These are phyloP conservation scores for Pinctada fucata DNA, from an alignment of 2,888 invertebrate species.

Conservation along the genomic window DNA sequence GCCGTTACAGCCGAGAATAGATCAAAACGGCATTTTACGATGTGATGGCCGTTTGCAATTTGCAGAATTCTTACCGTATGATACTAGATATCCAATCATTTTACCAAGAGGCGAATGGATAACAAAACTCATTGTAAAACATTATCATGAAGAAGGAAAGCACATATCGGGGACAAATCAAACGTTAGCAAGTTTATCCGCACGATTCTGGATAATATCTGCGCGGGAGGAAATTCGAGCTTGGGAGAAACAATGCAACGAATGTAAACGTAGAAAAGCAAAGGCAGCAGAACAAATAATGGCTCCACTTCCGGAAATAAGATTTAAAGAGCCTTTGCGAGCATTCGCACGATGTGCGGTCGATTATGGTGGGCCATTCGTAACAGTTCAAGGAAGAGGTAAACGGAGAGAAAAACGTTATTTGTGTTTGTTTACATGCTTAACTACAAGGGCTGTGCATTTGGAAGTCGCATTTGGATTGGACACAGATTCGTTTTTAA, in stretches of 20 bases:
- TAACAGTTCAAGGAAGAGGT: slow-evolving; percentile 42
- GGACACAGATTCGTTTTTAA: slow-evolving; percentile 47
- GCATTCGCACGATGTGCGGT: slow-evolving; percentile 35
- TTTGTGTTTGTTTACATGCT: slow-evolving; percentile 47
- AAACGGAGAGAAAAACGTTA: slow-evolving; percentile 17
- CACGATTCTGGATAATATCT: slow-evolving; percentile 41
- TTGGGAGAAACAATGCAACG: slow-evolving; percentile 31
- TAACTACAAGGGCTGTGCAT: slow-evolving; percentile 44
- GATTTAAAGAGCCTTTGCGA: slow-evolving; percentile 22
- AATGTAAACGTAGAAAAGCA: slow-evolving; percentile 33
- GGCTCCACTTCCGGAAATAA: slow-evolving; percentile 38
- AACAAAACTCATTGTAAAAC: slow-evolving; percentile 42
- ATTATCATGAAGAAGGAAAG: slow-evolving; percentile 36
- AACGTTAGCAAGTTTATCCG: slow-evolving; percentile 33
- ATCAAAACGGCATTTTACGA: slow-evolving; percentile 34
- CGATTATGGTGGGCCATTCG: slow-evolving; percentile 43
- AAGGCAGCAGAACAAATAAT: slow-evolving; percentile 37
- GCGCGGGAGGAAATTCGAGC: slow-evolving; percentile 46
- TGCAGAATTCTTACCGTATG: slow-evolving; percentile 38
- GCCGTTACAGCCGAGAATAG: slow-evolving; percentile 33
- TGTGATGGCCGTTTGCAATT: slow-evolving; percentile 6
- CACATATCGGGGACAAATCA: slow-evolving; percentile 36
- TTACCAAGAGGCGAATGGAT: slow-evolving; percentile 39
- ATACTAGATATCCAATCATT: slow-evolving; percentile 38
- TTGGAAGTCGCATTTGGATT: slow-evolving; percentile 44